Evolutionary conservation across 2,888 invertebrate genomes (phyloP).

Genomic region (Idaea straminata): DNA sequence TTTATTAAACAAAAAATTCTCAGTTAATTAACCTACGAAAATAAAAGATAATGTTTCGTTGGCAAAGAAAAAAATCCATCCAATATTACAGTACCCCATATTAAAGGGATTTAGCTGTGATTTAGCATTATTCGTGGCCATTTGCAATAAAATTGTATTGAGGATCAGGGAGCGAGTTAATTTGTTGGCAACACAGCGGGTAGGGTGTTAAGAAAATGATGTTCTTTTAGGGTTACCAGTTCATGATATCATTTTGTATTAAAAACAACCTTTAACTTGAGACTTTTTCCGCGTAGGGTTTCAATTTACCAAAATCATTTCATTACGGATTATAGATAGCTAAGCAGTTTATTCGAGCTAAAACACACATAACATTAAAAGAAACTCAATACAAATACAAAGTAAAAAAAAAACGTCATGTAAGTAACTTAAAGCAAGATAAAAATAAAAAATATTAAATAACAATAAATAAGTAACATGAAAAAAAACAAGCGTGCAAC

Average conservation of each 20-base stretch:
- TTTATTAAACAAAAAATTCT: neutral
- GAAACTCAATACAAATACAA: too few species aligned
- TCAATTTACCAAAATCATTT: neutral
- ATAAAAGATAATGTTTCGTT: conserved; percentile 65
- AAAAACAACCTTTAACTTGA: too few species aligned
- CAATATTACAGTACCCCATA: conserved; percentile 48
- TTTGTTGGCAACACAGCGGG: conserved; percentile 51
- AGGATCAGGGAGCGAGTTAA: conserved; percentile 60
- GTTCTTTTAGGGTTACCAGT: conserved; percentile 21
- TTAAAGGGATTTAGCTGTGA: conserved; percentile 63
- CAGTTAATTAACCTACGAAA: conserved; percentile 58
- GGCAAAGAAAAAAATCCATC: conserved; percentile 46
- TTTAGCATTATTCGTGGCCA: conserved; percentile 65
- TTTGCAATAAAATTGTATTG: conserved; percentile 71
- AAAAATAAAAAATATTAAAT: too few species aligned
- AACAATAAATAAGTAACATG: too few species aligned
- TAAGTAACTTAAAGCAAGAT: too few species aligned
- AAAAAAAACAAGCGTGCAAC: too few species aligned
- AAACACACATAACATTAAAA: too few species aligned
- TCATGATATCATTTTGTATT: neutral
- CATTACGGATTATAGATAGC: too few species aligned
- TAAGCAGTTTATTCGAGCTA: too few species aligned
- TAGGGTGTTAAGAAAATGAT: conserved; percentile 34
- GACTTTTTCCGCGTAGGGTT: too few species aligned
- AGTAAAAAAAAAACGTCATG: too few species aligned